Percentiles rank a stretch among this genome's conserved stretches.
Evolutionary conservation across 2,797 vertebrate species (phyloP).

Genomic region (Rhynchotus rufescens): DNA sequence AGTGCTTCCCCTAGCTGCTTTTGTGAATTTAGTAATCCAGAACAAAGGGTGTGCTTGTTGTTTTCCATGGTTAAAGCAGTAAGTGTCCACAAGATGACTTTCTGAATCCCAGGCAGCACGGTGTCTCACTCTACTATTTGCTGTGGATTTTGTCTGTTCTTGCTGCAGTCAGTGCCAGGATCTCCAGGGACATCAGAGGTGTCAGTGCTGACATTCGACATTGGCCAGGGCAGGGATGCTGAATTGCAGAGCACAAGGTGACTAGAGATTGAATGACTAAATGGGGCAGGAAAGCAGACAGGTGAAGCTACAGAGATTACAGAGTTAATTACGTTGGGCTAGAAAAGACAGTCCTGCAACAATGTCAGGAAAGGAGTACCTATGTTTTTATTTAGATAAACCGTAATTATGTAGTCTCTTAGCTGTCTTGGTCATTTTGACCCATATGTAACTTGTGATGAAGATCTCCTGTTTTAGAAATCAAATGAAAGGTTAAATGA

Average conservation of each 20-base stretch:
- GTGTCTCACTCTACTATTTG: not conserved
- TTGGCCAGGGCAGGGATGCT: not conserved
- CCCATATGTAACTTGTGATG: not conserved
- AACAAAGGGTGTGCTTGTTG: not conserved
- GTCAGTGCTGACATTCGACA: not conserved
- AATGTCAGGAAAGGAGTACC: conserved; percentile 44
- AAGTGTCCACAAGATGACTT: not conserved
- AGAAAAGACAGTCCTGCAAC: conserved; percentile 6
- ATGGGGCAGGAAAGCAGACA: not conserved
- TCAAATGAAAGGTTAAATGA: not conserved
- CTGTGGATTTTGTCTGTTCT: not conserved
- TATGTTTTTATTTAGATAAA: conserved; percentile 66
- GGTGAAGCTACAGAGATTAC: not conserved
- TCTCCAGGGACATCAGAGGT: not conserved
- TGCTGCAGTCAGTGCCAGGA: not conserved
- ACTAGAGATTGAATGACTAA: not conserved
- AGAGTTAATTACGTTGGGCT: conserved; percentile 20
- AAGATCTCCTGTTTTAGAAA: not conserved
- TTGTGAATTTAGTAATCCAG: not conserved
- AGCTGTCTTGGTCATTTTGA: conserved; percentile 45
- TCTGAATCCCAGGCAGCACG: not conserved
- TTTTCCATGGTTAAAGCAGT: not conserved
- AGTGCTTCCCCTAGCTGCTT: not conserved
- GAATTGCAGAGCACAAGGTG: not conserved
- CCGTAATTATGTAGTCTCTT: conserved; percentile 43